phyloP scores from a whole-genome alignment of 2,113 vertebrate species.

The Albula glossodonta region DNA sequence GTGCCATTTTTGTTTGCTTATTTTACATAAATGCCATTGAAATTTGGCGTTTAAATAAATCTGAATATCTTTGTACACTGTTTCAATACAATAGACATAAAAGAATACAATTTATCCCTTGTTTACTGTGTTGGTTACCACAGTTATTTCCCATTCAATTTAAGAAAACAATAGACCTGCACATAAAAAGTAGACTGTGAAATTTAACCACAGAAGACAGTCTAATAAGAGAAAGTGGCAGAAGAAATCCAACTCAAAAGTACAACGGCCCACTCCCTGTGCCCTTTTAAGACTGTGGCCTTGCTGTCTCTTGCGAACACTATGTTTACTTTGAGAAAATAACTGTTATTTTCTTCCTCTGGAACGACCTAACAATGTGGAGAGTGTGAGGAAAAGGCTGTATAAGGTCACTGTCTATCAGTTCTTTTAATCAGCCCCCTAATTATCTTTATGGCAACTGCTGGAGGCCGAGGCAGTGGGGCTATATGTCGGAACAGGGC shows the following conservation, averaged over 20 bases:
- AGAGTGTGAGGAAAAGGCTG: constrained; percentile 23
- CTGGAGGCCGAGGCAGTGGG: background rate
- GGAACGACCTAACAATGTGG: background rate
- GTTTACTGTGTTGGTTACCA: too few relatives aligned
- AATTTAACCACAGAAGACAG: background rate
- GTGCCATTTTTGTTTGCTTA: too few relatives aligned
- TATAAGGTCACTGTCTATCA: constrained; percentile 36
- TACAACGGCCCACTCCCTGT: background rate
- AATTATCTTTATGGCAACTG: constrained; percentile 36
- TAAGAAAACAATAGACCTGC: too few relatives aligned
- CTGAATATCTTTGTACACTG: too few relatives aligned
- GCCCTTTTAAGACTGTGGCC: background rate
- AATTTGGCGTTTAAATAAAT: too few relatives aligned
- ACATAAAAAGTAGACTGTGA: too few relatives aligned
- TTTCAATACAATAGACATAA: too few relatives aligned
- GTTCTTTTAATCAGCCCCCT: constrained; percentile 36
- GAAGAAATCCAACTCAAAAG: background rate
- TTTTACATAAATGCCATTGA: too few relatives aligned
- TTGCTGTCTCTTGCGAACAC: background rate
- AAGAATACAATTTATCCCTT: too few relatives aligned
- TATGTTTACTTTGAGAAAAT: background rate
- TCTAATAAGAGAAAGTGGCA: background rate
- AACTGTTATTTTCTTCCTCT: background rate
- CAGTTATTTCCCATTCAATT: too few relatives aligned
- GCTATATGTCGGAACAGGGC: background rate